Conservation (phyloP, 2,888 invertebrate species). For the Tyria jacobaeae region DNA sequence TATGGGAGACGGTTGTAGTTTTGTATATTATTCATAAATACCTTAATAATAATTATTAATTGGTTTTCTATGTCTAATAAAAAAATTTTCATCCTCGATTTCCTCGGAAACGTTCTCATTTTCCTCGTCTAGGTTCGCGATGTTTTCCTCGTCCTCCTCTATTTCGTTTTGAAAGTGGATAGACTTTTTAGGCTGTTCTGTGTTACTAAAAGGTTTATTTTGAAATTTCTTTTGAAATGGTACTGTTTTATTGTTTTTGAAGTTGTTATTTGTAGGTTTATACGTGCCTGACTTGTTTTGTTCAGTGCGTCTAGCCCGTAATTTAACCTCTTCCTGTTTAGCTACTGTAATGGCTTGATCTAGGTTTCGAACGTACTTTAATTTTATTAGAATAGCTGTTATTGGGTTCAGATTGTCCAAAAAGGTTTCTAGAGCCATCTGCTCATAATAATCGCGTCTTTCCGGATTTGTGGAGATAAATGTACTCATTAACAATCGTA, state of each 20-base stretch:
- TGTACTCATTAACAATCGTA: slow-evolving; percentile 6
- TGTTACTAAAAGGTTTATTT: background rate
- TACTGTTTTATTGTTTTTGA: background rate
- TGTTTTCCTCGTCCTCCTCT: background rate
- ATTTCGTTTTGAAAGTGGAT: slow-evolving; percentile 17
- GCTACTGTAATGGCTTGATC: slow-evolving; percentile 39
- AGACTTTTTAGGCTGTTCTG: slow-evolving; percentile 16
- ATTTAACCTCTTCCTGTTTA: slow-evolving; percentile 40
- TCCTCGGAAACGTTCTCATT: slow-evolving; percentile 11
- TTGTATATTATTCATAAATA: slow-evolving; percentile 28
- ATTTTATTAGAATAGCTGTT: slow-evolving; percentile 31
- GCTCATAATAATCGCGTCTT: slow-evolving; percentile 30
- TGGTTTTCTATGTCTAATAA: slow-evolving; percentile 16
- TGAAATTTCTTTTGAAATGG: slow-evolving; percentile 6
- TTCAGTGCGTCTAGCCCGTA: slow-evolving; percentile 11
- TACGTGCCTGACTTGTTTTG: no score
- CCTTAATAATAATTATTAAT: slow-evolving; percentile 23
- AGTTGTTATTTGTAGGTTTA: no score
- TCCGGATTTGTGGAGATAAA: slow-evolving; percentile 12
- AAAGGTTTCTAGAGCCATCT: slow-evolving; percentile 38
- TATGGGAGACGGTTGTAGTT: slow-evolving; percentile 26
- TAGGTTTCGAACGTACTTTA: slow-evolving; percentile 32
- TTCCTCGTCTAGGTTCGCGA: background rate
- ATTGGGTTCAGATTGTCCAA: slow-evolving; percentile 42
- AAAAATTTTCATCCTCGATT: slow-evolving; percentile 33